Conservation (phyloP, 2,888 invertebrate genomes). For the Desoria tigrina region DNA sequence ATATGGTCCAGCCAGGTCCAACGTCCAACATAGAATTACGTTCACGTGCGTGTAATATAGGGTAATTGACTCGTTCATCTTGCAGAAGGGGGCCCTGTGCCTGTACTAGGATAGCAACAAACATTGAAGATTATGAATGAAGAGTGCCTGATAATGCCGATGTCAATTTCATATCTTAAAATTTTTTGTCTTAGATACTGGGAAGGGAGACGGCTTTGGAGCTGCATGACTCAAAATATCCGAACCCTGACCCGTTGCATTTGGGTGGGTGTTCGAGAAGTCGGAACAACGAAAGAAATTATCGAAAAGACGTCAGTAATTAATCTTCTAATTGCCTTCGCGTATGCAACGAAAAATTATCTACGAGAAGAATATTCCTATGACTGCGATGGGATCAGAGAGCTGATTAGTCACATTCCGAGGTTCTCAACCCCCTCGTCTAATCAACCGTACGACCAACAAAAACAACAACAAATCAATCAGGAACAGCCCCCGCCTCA, state of each 20-base stretch:
- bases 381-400: conserved; percentile 23
- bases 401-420: conserved; percentile 15
- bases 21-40: too few relatives aligned
- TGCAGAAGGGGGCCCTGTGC: too few relatives aligned
- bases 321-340: conserved; percentile 43
- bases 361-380: conserved; percentile 51
- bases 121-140: too few relatives aligned
- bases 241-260: conserved; percentile 45
- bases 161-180: too few relatives aligned
- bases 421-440: conserved; percentile 13
- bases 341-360: conserved; percentile 47
- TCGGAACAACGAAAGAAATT: conserved; percentile 1
- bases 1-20: too few relatives aligned
- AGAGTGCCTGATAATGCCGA: too few relatives aligned
- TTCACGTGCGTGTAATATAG: too few relatives aligned
- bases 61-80: too few relatives aligned
- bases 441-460: conserved; percentile 8
- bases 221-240: conserved; percentile 40
- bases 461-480: not conserved
- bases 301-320: conserved; percentile 16
- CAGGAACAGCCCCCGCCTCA: not conserved
- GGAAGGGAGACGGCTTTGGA: conserved; percentile 48
- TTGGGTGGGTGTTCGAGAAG: conserved; percentile 45
- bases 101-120: too few relatives aligned
- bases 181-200: too few relatives aligned